Evolutionary conservation across 2,888 invertebrate genomes (phyloP).

Genomic region (Drosophila vallismaia): DNA sequence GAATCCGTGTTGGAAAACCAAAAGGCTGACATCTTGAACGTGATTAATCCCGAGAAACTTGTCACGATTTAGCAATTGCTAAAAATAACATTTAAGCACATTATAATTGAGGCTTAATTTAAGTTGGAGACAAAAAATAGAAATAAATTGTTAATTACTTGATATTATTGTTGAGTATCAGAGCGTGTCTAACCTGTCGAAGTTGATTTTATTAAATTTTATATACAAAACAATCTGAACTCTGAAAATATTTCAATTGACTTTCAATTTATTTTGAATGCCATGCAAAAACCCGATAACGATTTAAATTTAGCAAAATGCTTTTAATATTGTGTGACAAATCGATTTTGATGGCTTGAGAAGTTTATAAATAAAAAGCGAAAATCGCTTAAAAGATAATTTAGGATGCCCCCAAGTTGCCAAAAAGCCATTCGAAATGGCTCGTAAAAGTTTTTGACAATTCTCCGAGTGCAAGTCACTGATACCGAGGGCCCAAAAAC

Average conservation of each 20-base stretch:
- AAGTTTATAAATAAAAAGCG: conserved; percentile 30
- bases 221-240: conserved; percentile 3
- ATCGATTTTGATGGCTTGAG: conserved; percentile 22
- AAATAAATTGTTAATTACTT: background rate
- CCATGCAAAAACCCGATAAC: conserved; percentile 13
- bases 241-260: conserved; percentile 5
- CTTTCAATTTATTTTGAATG: conserved; percentile 2
- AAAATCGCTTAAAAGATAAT: conserved; percentile 18
- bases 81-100: background rate
- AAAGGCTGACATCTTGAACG: conserved; percentile 24
- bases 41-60: conserved; percentile 30
- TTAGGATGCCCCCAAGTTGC: conserved; percentile 12
- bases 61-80: conserved; percentile 18
- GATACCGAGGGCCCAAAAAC: conserved; percentile 13
- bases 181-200: conserved; percentile 3
- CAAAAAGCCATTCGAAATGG: conserved; percentile 25
- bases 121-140: background rate
- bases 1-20: conserved; percentile 1
- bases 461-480: conserved; percentile 28
- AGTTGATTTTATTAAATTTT: background rate
- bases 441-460: conserved; percentile 22
- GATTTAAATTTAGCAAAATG: conserved; percentile 14
- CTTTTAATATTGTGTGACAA: conserved; percentile 18
- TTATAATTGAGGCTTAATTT: background rate
- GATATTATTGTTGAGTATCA: background rate